Conservation (phyloP, 2,888 invertebrate species). For the Caenorhabditis sp. region DNA sequence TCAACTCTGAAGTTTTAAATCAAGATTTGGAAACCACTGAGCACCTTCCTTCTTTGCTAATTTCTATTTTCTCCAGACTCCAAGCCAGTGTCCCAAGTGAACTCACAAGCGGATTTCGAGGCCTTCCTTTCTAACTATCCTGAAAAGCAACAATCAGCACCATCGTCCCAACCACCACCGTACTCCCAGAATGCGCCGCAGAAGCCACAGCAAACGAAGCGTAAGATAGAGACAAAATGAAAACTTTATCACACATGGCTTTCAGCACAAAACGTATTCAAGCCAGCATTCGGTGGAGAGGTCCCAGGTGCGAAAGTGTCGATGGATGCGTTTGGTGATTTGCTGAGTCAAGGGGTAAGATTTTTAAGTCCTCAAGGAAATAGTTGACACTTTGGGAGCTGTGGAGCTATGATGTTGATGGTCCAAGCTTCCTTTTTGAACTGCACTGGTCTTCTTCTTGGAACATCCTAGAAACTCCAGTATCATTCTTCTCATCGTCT, state of each 20-base stretch:
- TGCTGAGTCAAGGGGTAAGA: slow-evolving; percentile 60
- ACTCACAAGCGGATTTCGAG: slow-evolving; percentile 67
- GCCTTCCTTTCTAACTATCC: slow-evolving; percentile 64
- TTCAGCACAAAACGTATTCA: slow-evolving; percentile 59
- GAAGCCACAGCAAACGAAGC: slow-evolving; percentile 30
- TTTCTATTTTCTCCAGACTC: slow-evolving; percentile 41
- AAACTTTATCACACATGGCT: neutral
- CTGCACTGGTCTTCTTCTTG: neutral
- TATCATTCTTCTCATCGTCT: slow-evolving; percentile 17
- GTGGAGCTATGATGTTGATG: neutral
- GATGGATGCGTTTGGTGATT: slow-evolving; percentile 61
- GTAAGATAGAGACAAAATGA: slow-evolving; percentile 4
- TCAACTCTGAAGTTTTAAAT: no score
- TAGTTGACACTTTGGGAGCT: slow-evolving; percentile 14
- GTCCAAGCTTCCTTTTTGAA: neutral
- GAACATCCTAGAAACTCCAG: neutral
- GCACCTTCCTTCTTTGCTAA: no score
- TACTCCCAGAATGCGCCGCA: slow-evolving; percentile 10
- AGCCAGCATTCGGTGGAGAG: slow-evolving; percentile 62
- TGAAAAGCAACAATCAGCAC: slow-evolving; percentile 46
- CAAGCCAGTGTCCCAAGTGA: slow-evolving; percentile 64
- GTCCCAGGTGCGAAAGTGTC: slow-evolving; percentile 39
- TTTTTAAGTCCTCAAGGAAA: slow-evolving; percentile 1
- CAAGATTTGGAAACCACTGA: no score
- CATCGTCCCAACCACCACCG: slow-evolving; percentile 10